phyloP scores from a whole-genome alignment of 2,113 vertebrate species.

The Antidorcas marsupialis region DNA sequence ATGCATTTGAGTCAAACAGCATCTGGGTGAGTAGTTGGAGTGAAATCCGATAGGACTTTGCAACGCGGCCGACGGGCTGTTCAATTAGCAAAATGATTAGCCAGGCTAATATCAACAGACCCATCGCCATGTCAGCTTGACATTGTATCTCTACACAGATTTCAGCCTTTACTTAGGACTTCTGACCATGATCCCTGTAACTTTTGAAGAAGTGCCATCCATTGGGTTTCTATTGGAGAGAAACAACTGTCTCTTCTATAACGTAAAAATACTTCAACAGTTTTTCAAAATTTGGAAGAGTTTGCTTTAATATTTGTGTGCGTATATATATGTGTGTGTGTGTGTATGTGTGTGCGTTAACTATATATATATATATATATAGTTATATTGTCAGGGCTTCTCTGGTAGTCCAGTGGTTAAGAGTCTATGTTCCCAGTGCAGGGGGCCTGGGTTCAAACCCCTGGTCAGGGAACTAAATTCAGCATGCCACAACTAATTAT shows the following conservation, averaged over 20 bases:
- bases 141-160: conserved; percentile 74
- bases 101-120: conserved; percentile 84
- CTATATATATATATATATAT: background rate
- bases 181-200: background rate
- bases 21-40: conserved; percentile 84
- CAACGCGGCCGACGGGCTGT: conserved; percentile 74
- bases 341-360: background rate
- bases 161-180: conserved; percentile 64
- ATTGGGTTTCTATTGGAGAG: background rate
- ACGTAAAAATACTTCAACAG: background rate
- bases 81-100: conserved; percentile 86
- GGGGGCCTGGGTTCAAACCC: background rate
- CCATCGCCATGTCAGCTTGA: conserved; percentile 75
- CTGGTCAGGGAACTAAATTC: background rate
- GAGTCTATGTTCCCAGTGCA: background rate
- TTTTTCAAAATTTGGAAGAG: background rate
- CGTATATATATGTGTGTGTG: background rate
- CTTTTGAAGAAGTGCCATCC: background rate
- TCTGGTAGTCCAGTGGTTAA: background rate
- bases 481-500: background rate
- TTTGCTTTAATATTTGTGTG: background rate
- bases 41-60: conserved; percentile 81
- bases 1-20: conserved; percentile 87
- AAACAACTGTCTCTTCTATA: background rate
- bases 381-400: background rate